Base-by-base conservation (phyloP, 2,888 invertebrate species). In the Trissolcus brochymenae region DNA sequence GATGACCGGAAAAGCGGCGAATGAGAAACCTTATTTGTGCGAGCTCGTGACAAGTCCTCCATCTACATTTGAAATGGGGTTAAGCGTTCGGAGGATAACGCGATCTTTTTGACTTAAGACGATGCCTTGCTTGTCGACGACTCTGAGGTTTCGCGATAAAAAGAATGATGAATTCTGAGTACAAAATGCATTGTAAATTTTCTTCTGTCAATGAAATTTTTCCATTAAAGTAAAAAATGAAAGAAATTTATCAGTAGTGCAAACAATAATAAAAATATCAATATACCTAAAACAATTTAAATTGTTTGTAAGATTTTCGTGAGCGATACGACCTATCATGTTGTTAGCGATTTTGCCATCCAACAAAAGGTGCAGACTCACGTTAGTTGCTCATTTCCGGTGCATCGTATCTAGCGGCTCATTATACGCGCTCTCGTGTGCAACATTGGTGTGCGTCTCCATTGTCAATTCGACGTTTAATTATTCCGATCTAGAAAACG, bases 21-120 rank as follows among this genome's bases (percentile, higher is more conserved):
- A 35, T 17, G 54, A 35, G 79, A 79, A 79, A 50, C 79, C 79
- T 71, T 74, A 76, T 29, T 61, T 13, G 16, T 40, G n/a, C n/a
- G 60, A 53, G 75, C 13, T 68, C 61, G 75, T 72, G 72, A 76
- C 68, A 73, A 78, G 65, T 73, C 76, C 71, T 73, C 68, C 66
- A 74, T 75, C 71, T 68, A 57, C 75, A 54, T 74, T 68, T 77
- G 77, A 77, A 79, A 79, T 74, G 77, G 79, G 79, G 77, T 79
- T 79, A 79, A 79, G 75, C 75, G 77, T 74, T 78, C 57, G 25
- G 62, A 79, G 72, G 68, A 78, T 78, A 79, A 78, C 71, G 68
- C 75, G 75, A 78, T 71, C 79, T 71, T 77, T 77, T 62, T 72
- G 72, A 75, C 51, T 68, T 65, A 50, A 54, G 70, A 56, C 68